Evolutionary conservation across 2,113 vertebrate genomes (phyloP).

Genomic region (Nerophis ophidion): DNA sequence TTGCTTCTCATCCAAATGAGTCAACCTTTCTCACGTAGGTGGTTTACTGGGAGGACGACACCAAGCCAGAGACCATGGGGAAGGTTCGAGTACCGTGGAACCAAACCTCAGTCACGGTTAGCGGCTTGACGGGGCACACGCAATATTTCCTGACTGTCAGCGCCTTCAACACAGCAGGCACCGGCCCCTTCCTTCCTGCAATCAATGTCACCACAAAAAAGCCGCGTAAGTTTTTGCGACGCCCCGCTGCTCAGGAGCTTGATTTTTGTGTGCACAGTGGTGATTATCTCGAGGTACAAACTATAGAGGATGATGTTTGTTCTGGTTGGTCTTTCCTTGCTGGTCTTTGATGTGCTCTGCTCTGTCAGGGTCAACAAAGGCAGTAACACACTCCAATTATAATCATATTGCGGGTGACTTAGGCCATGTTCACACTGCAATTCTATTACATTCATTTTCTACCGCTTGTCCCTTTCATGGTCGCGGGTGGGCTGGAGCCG

Average conservation of each 20-base stretch:
- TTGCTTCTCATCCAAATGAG: slow-evolving; percentile 2
- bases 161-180: slow-evolving; percentile 89
- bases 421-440: too few species aligned
- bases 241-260: slow-evolving; percentile 15
- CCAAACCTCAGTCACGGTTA: slow-evolving; percentile 79
- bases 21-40: slow-evolving; percentile 66
- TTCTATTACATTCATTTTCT: too few species aligned
- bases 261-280: slow-evolving; percentile 9
- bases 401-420: not conserved
- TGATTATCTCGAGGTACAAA: slow-evolving; percentile 14
- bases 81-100: slow-evolving; percentile 83
- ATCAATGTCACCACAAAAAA: slow-evolving; percentile 93
- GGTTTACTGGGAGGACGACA: slow-evolving; percentile 86
- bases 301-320: not conserved
- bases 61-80: slow-evolving; percentile 82
- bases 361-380: not conserved
- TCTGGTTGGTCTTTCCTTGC: not conserved
- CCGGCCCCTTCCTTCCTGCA: slow-evolving; percentile 83
- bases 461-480: too few species aligned
- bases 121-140: slow-evolving; percentile 78
- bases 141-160: slow-evolving; percentile 85
- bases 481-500: too few species aligned
- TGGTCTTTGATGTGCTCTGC: not conserved
- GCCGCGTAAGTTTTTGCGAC: slow-evolving; percentile 72
- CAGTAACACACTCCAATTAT: not conserved